Evolutionary conservation across 2,888 invertebrate species (phyloP).

Genomic region (Drosophila subsilvestris): DNA sequence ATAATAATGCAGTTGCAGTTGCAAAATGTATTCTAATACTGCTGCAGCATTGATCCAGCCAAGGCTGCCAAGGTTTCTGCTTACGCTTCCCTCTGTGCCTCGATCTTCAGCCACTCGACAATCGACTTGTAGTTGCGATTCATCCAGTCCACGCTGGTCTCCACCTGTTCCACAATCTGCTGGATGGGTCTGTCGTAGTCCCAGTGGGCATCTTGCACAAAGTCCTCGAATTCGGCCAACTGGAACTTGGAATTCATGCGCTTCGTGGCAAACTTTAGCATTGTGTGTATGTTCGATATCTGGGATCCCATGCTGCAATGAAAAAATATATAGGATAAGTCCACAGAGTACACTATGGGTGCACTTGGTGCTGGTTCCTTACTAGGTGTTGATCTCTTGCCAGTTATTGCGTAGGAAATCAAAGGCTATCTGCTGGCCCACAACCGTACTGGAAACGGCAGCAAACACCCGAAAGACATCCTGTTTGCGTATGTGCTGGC

Average conservation of each 20-base stretch:
- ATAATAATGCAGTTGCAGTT: constrained; percentile 26
- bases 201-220: constrained; percentile 87
- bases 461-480: constrained; percentile 91
- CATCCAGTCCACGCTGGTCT: constrained; percentile 94
- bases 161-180: constrained; percentile 92
- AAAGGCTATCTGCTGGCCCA: constrained; percentile 93
- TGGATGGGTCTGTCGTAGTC: constrained; percentile 90
- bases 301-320: constrained; percentile 89
- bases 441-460: constrained; percentile 89
- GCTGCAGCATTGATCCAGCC: constrained; percentile 54
- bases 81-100: constrained; percentile 30
- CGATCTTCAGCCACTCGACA: constrained; percentile 88
- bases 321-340: neutral
- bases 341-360: too few species aligned
- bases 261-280: constrained; percentile 89
- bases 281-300: constrained; percentile 88
- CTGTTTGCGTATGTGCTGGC: constrained; percentile 92
- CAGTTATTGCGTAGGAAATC: constrained; percentile 91
- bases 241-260: constrained; percentile 91
- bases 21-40: constrained; percentile 57
- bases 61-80: constrained; percentile 19
- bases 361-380: constrained; percentile 83
- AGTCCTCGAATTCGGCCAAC: constrained; percentile 89
- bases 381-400: constrained; percentile 89
- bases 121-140: constrained; percentile 90